Percentiles rank a stretch among this genome's conserved stretches.
These are phyloP conservation scores for Eupithecia exiguata DNA, from an alignment of 2,888 invertebrate genomes.

Conservation along the genomic window DNA sequence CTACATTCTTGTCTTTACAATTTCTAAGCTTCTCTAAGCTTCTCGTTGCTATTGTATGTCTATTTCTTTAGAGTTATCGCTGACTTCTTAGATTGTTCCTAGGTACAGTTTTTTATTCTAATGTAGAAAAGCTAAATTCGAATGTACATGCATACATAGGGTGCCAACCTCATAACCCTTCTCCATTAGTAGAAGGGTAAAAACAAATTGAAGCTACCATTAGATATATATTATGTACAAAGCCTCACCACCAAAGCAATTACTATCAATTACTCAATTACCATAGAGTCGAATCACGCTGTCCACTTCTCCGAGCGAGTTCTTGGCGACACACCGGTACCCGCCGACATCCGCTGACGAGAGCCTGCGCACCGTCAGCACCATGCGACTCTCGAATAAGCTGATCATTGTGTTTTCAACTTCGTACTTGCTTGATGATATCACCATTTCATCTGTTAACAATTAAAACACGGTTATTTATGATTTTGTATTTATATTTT, in stretches of 20 bases:
- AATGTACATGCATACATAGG: too few species aligned
- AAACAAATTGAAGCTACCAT: not conserved
- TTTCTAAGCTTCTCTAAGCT: not conserved
- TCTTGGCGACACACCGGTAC: conserved; percentile 94
- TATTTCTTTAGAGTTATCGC: not conserved
- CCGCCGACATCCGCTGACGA: conserved; percentile 90
- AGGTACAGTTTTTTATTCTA: too few species aligned
- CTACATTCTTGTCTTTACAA: not conserved
- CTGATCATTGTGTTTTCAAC: conserved; percentile 88
- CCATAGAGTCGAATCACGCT: conserved; percentile 94
- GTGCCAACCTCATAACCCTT: too few species aligned
- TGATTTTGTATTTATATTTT: not conserved
- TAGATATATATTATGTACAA: too few species aligned
- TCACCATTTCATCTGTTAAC: conserved; percentile 90
- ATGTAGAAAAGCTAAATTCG: too few species aligned
- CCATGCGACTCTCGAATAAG: conserved; percentile 92
- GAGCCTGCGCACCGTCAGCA: conserved; percentile 89
- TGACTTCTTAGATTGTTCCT: not conserved
- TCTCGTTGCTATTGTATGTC: too few species aligned
- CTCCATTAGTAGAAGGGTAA: not conserved
- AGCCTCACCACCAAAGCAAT: too few species aligned
- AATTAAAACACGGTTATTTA: not conserved
- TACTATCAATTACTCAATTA: too few species aligned
- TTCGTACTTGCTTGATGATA: conserved; percentile 91
- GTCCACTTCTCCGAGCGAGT: conserved; percentile 94